These are phyloP conservation scores for Parotocinclus haroldoi DNA, from an alignment of 2,797 vertebrate genomes.

Conservation along the genomic window DNA sequence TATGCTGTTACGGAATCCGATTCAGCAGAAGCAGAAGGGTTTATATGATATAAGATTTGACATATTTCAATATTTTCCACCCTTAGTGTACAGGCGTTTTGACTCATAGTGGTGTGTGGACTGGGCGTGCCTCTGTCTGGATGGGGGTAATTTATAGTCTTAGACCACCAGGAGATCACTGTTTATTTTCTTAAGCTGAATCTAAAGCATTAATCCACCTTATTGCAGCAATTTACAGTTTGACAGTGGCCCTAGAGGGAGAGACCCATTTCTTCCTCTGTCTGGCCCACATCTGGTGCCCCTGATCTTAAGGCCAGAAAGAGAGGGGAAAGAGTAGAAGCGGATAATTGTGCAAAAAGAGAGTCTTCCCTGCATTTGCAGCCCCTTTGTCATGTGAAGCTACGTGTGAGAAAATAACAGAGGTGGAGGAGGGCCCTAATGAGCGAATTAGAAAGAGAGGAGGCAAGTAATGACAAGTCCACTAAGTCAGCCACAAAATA, in stretches of 20 bases:
- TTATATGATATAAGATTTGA: too few species aligned
- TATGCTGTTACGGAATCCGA: too few species aligned
- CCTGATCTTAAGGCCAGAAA: constrained; percentile 6
- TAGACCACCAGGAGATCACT: too few species aligned
- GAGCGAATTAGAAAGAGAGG: constrained; percentile 3
- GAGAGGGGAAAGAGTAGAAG: neutral
- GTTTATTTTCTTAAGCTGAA: neutral
- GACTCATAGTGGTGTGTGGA: too few species aligned
- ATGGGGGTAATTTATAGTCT: too few species aligned
- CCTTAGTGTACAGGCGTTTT: too few species aligned
- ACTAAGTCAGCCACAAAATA: neutral
- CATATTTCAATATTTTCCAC: too few species aligned
- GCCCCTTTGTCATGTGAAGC: neutral
- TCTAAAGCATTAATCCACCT: constrained; percentile 41
- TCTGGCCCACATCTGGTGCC: constrained; percentile 21
- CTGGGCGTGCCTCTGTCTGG: too few species aligned
- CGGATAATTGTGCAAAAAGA: too few species aligned
- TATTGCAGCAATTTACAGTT: constrained; percentile 44
- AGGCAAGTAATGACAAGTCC: constrained; percentile 11
- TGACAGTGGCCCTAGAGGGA: constrained; percentile 32
- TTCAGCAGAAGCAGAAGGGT: too few species aligned
- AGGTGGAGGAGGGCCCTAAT: neutral
- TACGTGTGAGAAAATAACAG: neutral
- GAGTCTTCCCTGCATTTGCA: neutral
- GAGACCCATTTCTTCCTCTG: constrained; percentile 18